phyloP scores from a whole-genome alignment of 2,797 vertebrate genomes.

The Tokudaia muenninki region DNA sequence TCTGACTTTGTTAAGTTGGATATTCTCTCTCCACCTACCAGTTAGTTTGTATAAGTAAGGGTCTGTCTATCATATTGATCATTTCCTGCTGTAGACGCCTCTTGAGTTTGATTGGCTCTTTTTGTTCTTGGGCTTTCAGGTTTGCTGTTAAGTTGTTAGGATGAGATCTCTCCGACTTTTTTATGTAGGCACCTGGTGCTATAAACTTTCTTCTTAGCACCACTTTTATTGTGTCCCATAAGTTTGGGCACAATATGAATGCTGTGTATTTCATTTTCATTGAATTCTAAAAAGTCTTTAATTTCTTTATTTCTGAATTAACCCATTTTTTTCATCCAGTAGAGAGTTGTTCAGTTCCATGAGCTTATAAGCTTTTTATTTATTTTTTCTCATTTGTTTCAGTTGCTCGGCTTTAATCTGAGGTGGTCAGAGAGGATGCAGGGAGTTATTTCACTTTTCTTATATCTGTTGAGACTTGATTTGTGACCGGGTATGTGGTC shows the following conservation, averaged over 20 bases:
- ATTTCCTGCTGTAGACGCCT: neutral
- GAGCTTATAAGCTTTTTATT: neutral
- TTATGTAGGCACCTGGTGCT: neutral
- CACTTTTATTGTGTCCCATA: neutral
- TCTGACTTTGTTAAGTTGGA: neutral
- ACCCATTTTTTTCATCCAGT: neutral
- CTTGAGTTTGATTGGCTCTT: neutral
- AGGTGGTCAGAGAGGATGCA: neutral
- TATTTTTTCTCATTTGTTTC: neutral
- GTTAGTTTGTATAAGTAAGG: too few species aligned
- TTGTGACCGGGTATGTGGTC: neutral
- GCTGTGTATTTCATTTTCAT: neutral
- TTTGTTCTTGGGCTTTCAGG: neutral
- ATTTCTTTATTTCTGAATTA: neutral
- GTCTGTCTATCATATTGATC: too few species aligned
- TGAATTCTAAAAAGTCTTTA: neutral
- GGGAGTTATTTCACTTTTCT: neutral
- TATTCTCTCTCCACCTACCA: neutral
- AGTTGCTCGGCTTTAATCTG: neutral
- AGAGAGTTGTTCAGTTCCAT: neutral
- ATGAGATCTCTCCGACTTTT: neutral
- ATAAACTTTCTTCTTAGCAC: neutral
- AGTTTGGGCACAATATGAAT: neutral
- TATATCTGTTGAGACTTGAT: neutral
- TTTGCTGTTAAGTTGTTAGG: neutral